Base-by-base conservation (phyloP, 1,140 invertebrate species). In the Caenorhabditis brenneri region DNA sequence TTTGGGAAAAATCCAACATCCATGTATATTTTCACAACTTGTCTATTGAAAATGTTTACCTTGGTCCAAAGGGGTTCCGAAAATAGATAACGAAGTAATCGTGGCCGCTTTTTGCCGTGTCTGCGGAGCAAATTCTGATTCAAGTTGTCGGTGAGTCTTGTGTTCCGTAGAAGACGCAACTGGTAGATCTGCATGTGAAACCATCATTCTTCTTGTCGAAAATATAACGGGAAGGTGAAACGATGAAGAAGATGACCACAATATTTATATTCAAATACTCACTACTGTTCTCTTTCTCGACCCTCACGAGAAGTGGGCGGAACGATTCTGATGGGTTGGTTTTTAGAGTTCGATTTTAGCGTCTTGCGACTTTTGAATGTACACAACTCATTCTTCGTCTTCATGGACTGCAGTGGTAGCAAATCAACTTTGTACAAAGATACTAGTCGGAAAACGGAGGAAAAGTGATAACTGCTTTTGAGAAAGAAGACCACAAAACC, bases 341-440 rank as follows among this genome's bases (percentile, higher is more conserved):
- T 74, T 74, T 74, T 74, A 42, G 65, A 74, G 65, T 74, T 74
- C 65, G 65, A 74, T 74, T 74, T 65, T 74, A 74, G 9, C 65
- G 65, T 74, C 65, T 74, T 74, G 65, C 65, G 65, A 74, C 65
- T 74, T 74, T 74, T 74, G 36, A 74, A 74, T 74, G 33, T 74
- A 74, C 65, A 74, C 65, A 74, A 74, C 36, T 74, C 24, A 65
- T 36, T 65, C 36, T 36, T 42, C 36, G 65, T 74, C 65, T 74
- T 42, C 36, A 46, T 74, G 65, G 36, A 74, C 65, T 42, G 65
- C 36, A 74, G 36, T 19, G 22, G 36, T 46, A 42, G 65, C 65
- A 74, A 74, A 74, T 74, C 65, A 74, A 46, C 22, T 42, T 65
- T 36, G 31, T 36, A 74, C 22, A 27, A 65, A 74, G 65, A 42